Percentiles rank a stretch among this genome's conserved stretches.
phyloP scores from a whole-genome alignment of 1,140 invertebrate genomes.

The Papilio glaucus region DNA sequence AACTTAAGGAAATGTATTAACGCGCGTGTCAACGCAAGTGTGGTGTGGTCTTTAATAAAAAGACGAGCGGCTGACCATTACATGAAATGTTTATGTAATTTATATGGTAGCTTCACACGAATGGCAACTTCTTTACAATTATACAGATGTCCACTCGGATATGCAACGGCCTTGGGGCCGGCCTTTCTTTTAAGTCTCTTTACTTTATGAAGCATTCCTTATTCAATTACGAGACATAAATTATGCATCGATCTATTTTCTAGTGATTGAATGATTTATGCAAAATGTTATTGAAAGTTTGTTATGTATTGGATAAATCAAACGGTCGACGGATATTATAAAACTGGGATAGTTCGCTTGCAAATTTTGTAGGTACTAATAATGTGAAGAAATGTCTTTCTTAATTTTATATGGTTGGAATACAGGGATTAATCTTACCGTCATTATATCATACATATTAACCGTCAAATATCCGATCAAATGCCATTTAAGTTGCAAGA shows the following conservation, averaged over 20 bases:
- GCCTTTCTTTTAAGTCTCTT: constrained; percentile 15
- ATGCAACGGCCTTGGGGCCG: background rate
- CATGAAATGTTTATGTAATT: constrained; percentile 22
- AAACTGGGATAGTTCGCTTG: no score
- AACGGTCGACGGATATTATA: no score
- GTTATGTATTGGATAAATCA: no score
- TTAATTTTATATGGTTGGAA: no score
- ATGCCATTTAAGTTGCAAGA: no score
- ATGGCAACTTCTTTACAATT: constrained; percentile 2
- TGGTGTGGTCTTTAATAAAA: background rate
- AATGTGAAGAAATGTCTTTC: no score
- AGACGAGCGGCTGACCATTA: background rate
- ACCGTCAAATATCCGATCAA: no score
- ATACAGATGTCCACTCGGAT: constrained; percentile 12
- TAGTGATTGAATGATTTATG: background rate
- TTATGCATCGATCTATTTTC: background rate
- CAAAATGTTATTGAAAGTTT: no score
- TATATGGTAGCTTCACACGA: constrained; percentile 12
- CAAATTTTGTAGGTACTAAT: no score
- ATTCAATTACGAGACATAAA: constrained; percentile 19
- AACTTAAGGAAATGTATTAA: background rate
- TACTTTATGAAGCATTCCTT: background rate
- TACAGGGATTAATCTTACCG: no score
- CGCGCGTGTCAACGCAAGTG: background rate
- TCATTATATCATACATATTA: no score